phyloP scores from a whole-genome alignment of 2,888 invertebrate species.

The Stratiomys singularior region DNA sequence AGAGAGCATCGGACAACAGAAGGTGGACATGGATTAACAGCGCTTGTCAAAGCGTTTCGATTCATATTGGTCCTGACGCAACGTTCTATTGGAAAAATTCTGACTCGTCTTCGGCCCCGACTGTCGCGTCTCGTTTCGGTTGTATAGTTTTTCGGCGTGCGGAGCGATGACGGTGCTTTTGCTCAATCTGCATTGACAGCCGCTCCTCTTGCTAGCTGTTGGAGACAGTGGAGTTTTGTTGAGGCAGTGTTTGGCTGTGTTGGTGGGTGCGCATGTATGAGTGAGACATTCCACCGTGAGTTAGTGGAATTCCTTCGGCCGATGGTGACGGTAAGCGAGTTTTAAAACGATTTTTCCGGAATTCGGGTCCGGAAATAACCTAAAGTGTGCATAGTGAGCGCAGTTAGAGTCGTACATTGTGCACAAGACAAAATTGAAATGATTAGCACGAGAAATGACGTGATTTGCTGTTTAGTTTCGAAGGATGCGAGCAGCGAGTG shows the following conservation, averaged over 20 bases:
- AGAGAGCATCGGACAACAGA: conserved; percentile 17
- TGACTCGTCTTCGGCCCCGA: conserved; percentile 5
- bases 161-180: conserved; percentile 29
- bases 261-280: conserved; percentile 6
- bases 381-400: background rate
- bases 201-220: background rate
- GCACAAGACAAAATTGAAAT: background rate
- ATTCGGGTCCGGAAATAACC: conserved; percentile 25
- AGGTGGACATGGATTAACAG: background rate
- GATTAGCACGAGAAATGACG: background rate
- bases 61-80: conserved; percentile 8
- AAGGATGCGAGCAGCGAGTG: background rate
- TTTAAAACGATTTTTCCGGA: conserved; percentile 17
- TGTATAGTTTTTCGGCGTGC: no score
- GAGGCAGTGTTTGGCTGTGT: background rate
- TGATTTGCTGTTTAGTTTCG: background rate
- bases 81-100: conserved; percentile 31
- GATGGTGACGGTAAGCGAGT: conserved; percentile 15
- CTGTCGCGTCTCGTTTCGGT: conserved; percentile 4
- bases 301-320: conserved; percentile 33
- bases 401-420: background rate
- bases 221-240: no score
- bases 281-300: background rate
- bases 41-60: conserved; percentile 16
- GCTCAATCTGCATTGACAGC: conserved; percentile 17